Evolutionary conservation across 2,797 vertebrate species (phyloP).

Genomic region (Borostomias antarcticus): DNA sequence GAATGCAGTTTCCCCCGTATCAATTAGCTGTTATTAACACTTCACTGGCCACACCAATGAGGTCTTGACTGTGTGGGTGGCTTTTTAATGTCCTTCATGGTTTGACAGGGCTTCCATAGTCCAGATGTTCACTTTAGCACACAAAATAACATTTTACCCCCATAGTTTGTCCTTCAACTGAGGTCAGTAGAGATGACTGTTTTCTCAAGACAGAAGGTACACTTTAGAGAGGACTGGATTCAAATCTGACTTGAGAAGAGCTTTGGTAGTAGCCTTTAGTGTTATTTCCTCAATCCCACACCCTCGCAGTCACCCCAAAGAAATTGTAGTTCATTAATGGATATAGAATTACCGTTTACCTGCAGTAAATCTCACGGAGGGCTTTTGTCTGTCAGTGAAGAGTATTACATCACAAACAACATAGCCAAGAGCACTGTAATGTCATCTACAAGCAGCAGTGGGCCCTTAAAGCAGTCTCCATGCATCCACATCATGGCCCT

Average conservation of each 20-base stretch:
- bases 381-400: background rate
- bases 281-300: background rate
- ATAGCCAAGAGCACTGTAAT: background rate
- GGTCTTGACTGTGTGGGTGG: background rate
- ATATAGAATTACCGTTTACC: background rate
- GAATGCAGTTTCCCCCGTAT: slow-evolving; percentile 32
- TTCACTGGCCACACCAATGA: background rate
- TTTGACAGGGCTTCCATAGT: slow-evolving; percentile 21
- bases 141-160: background rate
- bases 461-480: background rate
- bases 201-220: background rate
- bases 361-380: background rate
- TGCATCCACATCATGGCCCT: slow-evolving; percentile 9
- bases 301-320: background rate
- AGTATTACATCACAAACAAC: background rate
- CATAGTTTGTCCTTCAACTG: background rate
- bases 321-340: background rate
- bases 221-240: background rate
- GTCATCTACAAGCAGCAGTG: slow-evolving; percentile 1
- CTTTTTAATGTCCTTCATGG: background rate
- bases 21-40: slow-evolving; percentile 49
- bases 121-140: slow-evolving; percentile 3
- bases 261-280: background rate
- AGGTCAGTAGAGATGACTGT: background rate
- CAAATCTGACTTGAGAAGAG: background rate